phyloP scores from a whole-genome alignment of 1,140 invertebrate genomes.

The Pteromalus puparum region DNA sequence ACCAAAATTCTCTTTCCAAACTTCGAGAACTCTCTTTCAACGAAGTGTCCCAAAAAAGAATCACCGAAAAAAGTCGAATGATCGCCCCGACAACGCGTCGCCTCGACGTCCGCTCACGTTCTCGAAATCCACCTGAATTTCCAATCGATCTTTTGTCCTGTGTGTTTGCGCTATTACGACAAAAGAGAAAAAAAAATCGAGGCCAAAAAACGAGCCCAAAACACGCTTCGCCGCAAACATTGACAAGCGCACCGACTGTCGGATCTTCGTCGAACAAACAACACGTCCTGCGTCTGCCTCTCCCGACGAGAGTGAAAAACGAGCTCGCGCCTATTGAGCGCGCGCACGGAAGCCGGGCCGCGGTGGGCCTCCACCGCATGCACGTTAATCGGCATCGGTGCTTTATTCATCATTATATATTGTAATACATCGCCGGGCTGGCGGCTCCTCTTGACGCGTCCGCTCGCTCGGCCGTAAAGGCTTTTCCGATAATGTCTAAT shows the following conservation, averaged over 20 bases:
- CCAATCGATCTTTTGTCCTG: neutral
- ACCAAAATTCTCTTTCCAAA: too few species aligned
- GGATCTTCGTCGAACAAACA: too few species aligned
- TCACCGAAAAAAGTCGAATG: too few species aligned
- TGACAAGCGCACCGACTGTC: too few species aligned
- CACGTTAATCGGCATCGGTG: slow-evolving; percentile 41
- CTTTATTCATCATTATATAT: slow-evolving; percentile 44
- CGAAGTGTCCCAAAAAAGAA: too few species aligned
- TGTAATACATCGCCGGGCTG: neutral
- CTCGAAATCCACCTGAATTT: neutral
- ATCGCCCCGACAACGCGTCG: too few species aligned
- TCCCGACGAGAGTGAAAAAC: slow-evolving; percentile 4
- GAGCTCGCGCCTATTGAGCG: slow-evolving; percentile 14
- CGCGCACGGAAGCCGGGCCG: neutral
- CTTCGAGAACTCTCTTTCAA: too few species aligned
- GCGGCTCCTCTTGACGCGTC: neutral
- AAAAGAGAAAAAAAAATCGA: neutral
- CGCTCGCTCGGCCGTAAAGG: slow-evolving; percentile 11
- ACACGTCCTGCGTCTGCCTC: neutral
- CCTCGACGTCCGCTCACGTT: too few species aligned
- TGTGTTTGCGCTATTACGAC: too few species aligned
- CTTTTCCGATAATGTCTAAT: slow-evolving; percentile 66
- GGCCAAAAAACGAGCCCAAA: too few species aligned
- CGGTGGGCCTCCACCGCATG: slow-evolving; percentile 17
- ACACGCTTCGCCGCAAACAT: too few species aligned